Percentiles rank a stretch among this genome's conserved stretches.
Conservation (phyloP, 2,888 invertebrate genomes). For the Synergus gifuensis region DNA sequence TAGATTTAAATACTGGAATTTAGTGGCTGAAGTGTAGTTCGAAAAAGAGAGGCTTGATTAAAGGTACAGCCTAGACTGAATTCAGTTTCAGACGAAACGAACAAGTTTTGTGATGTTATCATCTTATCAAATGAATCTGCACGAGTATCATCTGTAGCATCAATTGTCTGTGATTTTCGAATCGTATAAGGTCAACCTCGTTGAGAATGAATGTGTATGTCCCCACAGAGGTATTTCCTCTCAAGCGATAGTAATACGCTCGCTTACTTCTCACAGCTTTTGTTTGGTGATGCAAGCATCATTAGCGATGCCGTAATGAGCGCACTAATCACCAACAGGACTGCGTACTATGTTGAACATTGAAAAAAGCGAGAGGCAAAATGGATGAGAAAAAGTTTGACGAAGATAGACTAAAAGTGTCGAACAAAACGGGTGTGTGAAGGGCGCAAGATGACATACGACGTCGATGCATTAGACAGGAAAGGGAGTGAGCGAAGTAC, state of each 20-base stretch:
- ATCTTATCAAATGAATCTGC: too few species aligned
- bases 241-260: constrained; percentile 45
- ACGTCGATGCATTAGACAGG: neutral
- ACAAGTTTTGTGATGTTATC: too few species aligned
- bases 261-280: constrained; percentile 65
- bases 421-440: constrained; percentile 13
- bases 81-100: too few species aligned
- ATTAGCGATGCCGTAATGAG: constrained; percentile 76
- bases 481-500: neutral
- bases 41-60: too few species aligned
- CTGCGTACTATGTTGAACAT: constrained; percentile 61
- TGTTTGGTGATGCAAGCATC: constrained; percentile 73
- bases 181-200: constrained; percentile 16
- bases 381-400: constrained; percentile 32
- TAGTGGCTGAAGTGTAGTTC: too few species aligned
- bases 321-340: constrained; percentile 75
- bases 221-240: constrained; percentile 45
- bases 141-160: neutral
- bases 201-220: neutral
- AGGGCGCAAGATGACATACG: neutral
- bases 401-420: neutral
- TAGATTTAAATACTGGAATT: too few species aligned
- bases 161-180: neutral
- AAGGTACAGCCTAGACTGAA: too few species aligned
- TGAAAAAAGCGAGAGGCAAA: constrained; percentile 51